Evolutionary conservation across 1,140 invertebrate species (phyloP), one percentile per base, ranked within the genome.

Genomic region (Halictus rubicundus): DNA sequence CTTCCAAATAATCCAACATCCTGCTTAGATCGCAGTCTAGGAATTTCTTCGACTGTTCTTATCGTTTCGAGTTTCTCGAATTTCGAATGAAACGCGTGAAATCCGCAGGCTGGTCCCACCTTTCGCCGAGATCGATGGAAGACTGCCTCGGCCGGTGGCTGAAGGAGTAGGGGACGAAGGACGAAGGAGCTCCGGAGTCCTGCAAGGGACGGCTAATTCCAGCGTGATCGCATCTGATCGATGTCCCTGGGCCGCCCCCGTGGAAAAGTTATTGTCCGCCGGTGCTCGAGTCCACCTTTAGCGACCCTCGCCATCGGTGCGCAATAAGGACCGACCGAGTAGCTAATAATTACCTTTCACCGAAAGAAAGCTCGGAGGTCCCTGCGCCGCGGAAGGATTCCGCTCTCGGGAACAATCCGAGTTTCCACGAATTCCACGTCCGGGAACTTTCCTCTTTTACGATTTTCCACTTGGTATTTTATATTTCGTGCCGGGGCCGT

Each of bases 141-240:
- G 54, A 70, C 52, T 61, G 78, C 72, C 68, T 52, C 77, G 83
- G 78, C 63, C 81, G 78, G 74, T 84, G 73, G 42, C 70, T 68
- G 64, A 72, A 27, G 39, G 27, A 23, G 23, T 42, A 71, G 8
- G 75, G 80, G 32, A 32, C 78, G 82, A 68, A 76, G 83, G 80
- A 68, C 60, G 83, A 87, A 91, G 86, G 84, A 88, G 86, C 82
- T 76, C 83, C 61, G 42, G 86, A 88, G 82, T 89, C 84, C 91
- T 93, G 91, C 90, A 88, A 91, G 90, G 89, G 91, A 92, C 92
- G 90, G 89, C 89, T 92, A 92, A 93, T 93, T 92, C 90, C 89
- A 90, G 87, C 84, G 90, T 90, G 88, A 92, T 92, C 90, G 88
- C 86, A 89, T 82, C 90, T 92, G 91, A 93, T 92, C 91, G 91